These are phyloP conservation scores for Xanthia togata DNA, from an alignment of 2,888 invertebrate species.

Conservation along the genomic window DNA sequence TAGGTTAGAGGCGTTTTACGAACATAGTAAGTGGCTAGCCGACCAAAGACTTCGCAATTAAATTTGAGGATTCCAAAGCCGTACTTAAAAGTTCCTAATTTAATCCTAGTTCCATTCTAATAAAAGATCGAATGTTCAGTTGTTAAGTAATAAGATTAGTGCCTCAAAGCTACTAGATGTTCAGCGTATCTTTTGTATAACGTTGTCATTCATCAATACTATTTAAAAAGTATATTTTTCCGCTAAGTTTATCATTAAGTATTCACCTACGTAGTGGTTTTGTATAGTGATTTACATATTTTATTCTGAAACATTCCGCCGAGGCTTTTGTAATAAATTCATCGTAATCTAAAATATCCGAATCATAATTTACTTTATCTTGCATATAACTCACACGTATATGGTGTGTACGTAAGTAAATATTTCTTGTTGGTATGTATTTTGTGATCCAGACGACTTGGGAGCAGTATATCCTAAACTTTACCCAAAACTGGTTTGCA, in stretches of 20 bases:
- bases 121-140: slow-evolving; percentile 42
- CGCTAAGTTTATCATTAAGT: slow-evolving; percentile 23
- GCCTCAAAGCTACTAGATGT: slow-evolving; percentile 29
- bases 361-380: slow-evolving; percentile 67
- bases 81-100: slow-evolving; percentile 54
- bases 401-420: slow-evolving; percentile 46
- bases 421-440: slow-evolving; percentile 68
- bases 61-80: slow-evolving; percentile 67
- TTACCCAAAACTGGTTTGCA: slow-evolving; percentile 85
- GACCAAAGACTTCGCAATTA: slow-evolving; percentile 75
- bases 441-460: slow-evolving; percentile 78
- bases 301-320: slow-evolving; percentile 52
- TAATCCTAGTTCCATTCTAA: slow-evolving; percentile 49
- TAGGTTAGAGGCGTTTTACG: slow-evolving; percentile 64
- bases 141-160: slow-evolving; percentile 37
- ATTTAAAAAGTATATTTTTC: slow-evolving; percentile 14
- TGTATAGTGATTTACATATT: slow-evolving; percentile 55
- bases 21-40: slow-evolving; percentile 60
- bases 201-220: slow-evolving; percentile 17
- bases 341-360: slow-evolving; percentile 62
- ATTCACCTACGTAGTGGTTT: slow-evolving; percentile 38
- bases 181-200: slow-evolving; percentile 1
- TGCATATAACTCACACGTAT: slow-evolving; percentile 59
- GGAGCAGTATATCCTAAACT: slow-evolving; percentile 84
- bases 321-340: slow-evolving; percentile 63